Evolutionary conservation across 23 tunicate species (phyloP).

Genomic region (Ciona savignyi): DNA sequence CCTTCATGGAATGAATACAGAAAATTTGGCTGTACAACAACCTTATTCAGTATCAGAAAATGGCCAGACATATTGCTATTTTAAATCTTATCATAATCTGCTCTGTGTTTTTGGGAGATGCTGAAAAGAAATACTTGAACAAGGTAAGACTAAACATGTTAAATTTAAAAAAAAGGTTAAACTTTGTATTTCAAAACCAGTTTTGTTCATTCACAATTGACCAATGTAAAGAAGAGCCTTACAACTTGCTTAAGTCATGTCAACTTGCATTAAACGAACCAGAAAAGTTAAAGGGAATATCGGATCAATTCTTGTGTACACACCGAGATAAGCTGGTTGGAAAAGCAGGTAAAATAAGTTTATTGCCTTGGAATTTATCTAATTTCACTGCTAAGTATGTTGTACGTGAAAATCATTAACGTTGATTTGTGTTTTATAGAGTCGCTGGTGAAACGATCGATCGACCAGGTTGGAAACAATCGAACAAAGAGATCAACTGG

Average conservation of each 20-base stretch:
- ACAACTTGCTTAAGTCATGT: slow-evolving; percentile 15
- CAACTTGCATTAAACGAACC: slow-evolving; percentile 4
- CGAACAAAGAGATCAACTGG: slow-evolving; percentile 9
- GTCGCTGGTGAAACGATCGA: background rate
- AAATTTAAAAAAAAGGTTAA: background rate
- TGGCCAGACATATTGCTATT: background rate
- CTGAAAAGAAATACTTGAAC: background rate
- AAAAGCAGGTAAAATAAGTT: background rate
- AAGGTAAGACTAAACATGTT: background rate
- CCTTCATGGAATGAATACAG: background rate
- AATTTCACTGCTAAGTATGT: background rate
- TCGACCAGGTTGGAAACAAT: background rate
- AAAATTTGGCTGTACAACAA: too few relatives aligned
- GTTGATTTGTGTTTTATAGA: background rate
- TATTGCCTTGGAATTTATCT: background rate
- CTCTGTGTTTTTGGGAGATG: background rate
- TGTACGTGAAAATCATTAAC: background rate
- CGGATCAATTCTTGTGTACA: slow-evolving; percentile 2
- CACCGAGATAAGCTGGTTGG: background rate
- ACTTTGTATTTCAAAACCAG: background rate
- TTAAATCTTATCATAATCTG: background rate
- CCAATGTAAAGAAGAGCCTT: slow-evolving; percentile 10
- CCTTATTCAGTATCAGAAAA: too few relatives aligned
- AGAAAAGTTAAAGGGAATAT: slow-evolving; percentile 1
- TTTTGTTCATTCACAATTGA: slow-evolving; percentile 15